A percentile compares a stretch with the other conserved stretches of the same genome.
phyloP scores from a whole-genome alignment of 2,888 invertebrate species.

The Platynereis dumerilii region DNA sequence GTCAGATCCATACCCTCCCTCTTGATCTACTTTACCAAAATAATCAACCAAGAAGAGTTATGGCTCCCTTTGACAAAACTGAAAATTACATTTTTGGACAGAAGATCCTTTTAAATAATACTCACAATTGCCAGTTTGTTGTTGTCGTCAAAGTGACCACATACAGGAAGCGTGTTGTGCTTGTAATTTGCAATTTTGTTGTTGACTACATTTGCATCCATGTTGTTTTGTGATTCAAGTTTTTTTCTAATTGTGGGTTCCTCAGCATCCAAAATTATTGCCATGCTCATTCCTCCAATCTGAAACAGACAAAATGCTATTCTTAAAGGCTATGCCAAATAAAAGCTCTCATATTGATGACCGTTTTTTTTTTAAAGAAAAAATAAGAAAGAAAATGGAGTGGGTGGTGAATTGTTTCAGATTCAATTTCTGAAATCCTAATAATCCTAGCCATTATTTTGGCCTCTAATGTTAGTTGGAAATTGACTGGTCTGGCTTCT shows the following conservation, averaged over 20 bases:
- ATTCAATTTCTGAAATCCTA: too few relatives aligned
- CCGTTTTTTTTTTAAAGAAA: too few relatives aligned
- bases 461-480: too few relatives aligned
- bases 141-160: constrained; percentile 52
- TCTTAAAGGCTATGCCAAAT: neutral
- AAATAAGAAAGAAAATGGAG: too few relatives aligned
- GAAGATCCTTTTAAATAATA: constrained; percentile 23
- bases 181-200: constrained; percentile 38
- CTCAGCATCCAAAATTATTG: constrained; percentile 58
- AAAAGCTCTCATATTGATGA: neutral
- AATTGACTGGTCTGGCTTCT: too few relatives aligned
- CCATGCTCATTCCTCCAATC: constrained; percentile 54
- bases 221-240: neutral
- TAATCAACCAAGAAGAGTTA: too few relatives aligned
- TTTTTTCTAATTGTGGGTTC: constrained; percentile 47
- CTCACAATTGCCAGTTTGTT: constrained; percentile 55
- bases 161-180: constrained; percentile 54
- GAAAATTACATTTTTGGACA: neutral
- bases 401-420: too few relatives aligned
- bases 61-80: too few relatives aligned
- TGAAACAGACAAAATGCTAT: constrained; percentile 30
- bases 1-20: too few relatives aligned
- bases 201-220: neutral
- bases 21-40: too few relatives aligned
- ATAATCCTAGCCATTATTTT: too few relatives aligned